Percentiles rank a stretch among this genome's conserved stretches.
Evolutionary conservation across 2,888 invertebrate genomes (phyloP).

Genomic region (Pristionchus maxplancki): DNA sequence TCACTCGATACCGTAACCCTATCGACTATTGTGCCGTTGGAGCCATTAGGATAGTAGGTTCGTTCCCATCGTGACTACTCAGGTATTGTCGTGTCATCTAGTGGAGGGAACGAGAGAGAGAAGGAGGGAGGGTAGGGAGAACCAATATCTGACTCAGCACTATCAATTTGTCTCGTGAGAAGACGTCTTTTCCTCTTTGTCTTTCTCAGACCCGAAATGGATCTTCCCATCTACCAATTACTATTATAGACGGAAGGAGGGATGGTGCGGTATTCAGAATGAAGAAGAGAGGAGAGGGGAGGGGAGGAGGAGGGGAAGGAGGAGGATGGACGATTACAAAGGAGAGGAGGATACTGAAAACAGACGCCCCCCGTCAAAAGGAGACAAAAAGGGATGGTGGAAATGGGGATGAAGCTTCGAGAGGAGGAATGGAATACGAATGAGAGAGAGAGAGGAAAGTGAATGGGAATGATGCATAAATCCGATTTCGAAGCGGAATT

Average conservation of each 20-base stretch:
- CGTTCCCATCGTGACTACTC: constrained; percentile 1
- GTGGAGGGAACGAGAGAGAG: neutral
- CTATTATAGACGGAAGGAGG: constrained; percentile 35
- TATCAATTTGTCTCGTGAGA: constrained; percentile 16
- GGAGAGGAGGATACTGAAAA: constrained; percentile 29
- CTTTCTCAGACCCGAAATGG: neutral
- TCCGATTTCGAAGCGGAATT: neutral
- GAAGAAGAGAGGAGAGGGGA: constrained; percentile 32
- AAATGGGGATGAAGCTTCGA: constrained; percentile 23
- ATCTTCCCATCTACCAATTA: constrained; percentile 13
- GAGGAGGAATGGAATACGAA: constrained; percentile 27
- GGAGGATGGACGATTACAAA: constrained; percentile 37
- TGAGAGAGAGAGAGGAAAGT: constrained; percentile 40
- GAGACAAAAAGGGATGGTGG: constrained; percentile 45
- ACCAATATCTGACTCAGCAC: neutral
- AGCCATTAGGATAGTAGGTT: no score
- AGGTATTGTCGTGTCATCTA: neutral
- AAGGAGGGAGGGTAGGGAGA: neutral
- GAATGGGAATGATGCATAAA: constrained; percentile 35
- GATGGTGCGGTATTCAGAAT: constrained; percentile 21
- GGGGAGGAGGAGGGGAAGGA: no score
- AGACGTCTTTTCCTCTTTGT: neutral
- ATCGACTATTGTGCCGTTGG: neutral
- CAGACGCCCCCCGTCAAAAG: constrained; percentile 17
- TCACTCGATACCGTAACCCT: neutral